Conservation (phyloP, 2,888 invertebrate species). For the Ctena decussata region DNA sequence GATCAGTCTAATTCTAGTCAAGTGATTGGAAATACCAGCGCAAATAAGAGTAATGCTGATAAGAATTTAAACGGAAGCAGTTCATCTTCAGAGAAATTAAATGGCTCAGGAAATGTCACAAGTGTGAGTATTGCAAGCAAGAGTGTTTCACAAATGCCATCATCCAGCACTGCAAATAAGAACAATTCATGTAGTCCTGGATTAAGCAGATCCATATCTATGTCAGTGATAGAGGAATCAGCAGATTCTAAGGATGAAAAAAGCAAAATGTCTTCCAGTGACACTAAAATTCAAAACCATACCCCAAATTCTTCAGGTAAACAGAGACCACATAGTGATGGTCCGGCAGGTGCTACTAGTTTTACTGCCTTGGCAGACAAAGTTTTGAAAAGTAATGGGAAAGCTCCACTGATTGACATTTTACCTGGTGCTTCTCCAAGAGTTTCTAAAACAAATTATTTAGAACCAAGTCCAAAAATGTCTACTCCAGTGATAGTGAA, state of each 20-base stretch:
- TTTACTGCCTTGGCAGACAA: not conserved
- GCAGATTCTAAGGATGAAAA: conserved; percentile 47
- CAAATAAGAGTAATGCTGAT: too few relatives aligned
- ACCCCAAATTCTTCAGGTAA: conserved; percentile 12
- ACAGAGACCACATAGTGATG: conserved; percentile 58
- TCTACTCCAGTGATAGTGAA: conserved; percentile 80
- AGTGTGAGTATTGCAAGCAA: conserved; percentile 51
- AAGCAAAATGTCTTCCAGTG: conserved; percentile 51
- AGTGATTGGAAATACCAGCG: not conserved
- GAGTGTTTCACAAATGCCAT: conserved; percentile 58
- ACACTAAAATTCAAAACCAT: conserved; percentile 38
- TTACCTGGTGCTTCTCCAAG: conserved; percentile 62
- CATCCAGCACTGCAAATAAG: conserved; percentile 39
- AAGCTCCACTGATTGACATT: conserved; percentile 69
- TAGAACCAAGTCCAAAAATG: conserved; percentile 38
- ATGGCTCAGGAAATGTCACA: conserved; percentile 32
- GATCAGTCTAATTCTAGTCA: not conserved
- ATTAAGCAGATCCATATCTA: conserved; percentile 55
- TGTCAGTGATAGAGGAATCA: conserved; percentile 60
- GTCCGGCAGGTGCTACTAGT: conserved; percentile 29
- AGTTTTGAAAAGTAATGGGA: conserved; percentile 21
- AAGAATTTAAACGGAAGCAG: conserved; percentile 4
- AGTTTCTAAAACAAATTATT: conserved; percentile 41
- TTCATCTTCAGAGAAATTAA: conserved; percentile 35
- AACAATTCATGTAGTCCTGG: conserved; percentile 32